Evolutionary conservation across 2,888 invertebrate genomes (phyloP), one percentile per base, ranked within the genome.

Genomic region (Platynereis dumerilii): DNA sequence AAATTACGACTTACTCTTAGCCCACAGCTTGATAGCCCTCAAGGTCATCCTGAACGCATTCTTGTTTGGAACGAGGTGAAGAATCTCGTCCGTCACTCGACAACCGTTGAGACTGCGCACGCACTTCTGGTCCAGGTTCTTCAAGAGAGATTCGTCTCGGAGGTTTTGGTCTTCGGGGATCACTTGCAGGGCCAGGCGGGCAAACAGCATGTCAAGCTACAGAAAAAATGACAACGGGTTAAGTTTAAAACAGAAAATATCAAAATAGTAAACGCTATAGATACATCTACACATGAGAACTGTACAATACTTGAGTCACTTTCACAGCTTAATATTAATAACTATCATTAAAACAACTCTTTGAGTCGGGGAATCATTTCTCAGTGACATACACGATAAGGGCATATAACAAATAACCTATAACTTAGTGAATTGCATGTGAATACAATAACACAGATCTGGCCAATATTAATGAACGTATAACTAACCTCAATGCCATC

Each of bases 61-160:
- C 75, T 93, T 92, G 81, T 96, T 91, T 27, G 98, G 98, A 77
- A 99, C 98, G 59, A 97, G 87, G 55, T 94, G 90, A 44, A 99
- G 86, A 73, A 99, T 98, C 86, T 99, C 97, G 85, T 99, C 99
- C 0, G 99, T 99, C 0, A 99, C 99, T 65, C 99, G 89, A 81
- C 97, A 98, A 34, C 98, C 86, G 85, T 98, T 99, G 57, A 98
- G 88, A 79, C 96, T 97, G 53, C 98, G 88, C 1, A 99, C 97
- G 85, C 97, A 96, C 79, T 96, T 94, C 81, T 91, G 92, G 86
- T 98, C 96, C 67, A 99, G 85, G 85, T 98, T 97, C 86, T 95
- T 95, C 17, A 99, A 86, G 58, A 99, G 85, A 84, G 90, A 65
- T 65, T 83, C 82, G 67, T 97, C 97, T 70, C 91, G 88, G 42